Percentiles rank a stretch among this genome's conserved stretches.
phyloP scores from a whole-genome alignment of 37 sponge, comb jelly and placozoan genomes.

The Petrosia ficiformis region DNA sequence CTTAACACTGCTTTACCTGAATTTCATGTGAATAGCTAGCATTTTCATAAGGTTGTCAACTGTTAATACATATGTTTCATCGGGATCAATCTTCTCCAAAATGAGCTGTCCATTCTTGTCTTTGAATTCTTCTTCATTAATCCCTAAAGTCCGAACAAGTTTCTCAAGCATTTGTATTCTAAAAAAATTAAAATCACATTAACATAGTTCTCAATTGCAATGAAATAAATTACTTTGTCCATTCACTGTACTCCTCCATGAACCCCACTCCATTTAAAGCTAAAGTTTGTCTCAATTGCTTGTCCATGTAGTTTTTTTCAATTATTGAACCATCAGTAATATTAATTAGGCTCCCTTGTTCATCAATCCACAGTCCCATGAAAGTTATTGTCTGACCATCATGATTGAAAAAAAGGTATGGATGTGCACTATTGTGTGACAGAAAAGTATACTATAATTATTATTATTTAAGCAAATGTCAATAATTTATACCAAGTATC shows the following conservation, averaged over 20 bases:
- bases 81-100: slow-evolving; percentile 31
- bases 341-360: slow-evolving; percentile 44
- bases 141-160: slow-evolving; percentile 51
- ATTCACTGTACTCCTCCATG: slow-evolving; percentile 33
- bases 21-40: slow-evolving; percentile 75
- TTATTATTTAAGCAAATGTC: no score
- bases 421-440: slow-evolving; percentile 62
- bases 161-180: slow-evolving; percentile 45
- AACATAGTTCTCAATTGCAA: not conserved
- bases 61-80: slow-evolving; percentile 54
- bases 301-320: slow-evolving; percentile 13
- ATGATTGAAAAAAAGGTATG: slow-evolving; percentile 93
- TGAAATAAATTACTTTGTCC: slow-evolving; percentile 3
- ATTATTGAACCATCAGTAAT: not conserved
- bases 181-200: not conserved
- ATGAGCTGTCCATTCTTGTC: not conserved
- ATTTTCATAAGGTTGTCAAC: slow-evolving; percentile 63
- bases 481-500: not conserved
- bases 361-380: slow-evolving; percentile 71
- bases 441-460: not conserved
- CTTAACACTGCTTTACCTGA: slow-evolving; percentile 52
- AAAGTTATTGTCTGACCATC: slow-evolving; percentile 79
- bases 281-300: not conserved
- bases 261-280: slow-evolving; percentile 10
- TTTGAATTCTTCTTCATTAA: slow-evolving; percentile 17